Base-by-base conservation (phyloP, 1,140 invertebrate genomes). In the Lordiphosa mommai region DNA sequence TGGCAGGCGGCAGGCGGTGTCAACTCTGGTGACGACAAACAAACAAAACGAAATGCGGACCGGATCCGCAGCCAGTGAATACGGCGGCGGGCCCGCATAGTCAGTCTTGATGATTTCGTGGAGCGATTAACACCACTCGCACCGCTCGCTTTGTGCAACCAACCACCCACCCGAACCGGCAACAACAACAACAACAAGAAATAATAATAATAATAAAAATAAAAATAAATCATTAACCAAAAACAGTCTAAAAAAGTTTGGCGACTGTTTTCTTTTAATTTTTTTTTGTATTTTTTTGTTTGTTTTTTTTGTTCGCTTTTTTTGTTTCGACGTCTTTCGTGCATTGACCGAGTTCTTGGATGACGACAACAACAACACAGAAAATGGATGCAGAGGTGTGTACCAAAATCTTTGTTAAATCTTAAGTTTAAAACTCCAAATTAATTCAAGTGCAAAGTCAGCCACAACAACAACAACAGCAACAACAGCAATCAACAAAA, bases 31-130 rank as follows among this genome's bases (percentile, higher is more conserved):
- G 36, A 52, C 50, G 27, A 33, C 50, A 17, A 27, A 23, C 20
- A 23, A 23, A 23, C 20, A 23, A 23, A 23, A 23, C 20, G 46
- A 37, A 47, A 53, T 13, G 33, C 47, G 55, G 61, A 49, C 29
- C 41, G 37, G 29, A 23, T 10, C 48, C 23, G 29, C 43, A 16
- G 32, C 14, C 49, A 23, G 20, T 46, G 48, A 38, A 47, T 14
- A 50, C 16, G 40, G 40, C 43, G 20, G 43, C 55, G 23, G 36
- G 33, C 7, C 46, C 57, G 48, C 37, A 47, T 46, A 61, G 59
- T 86, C 76, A 86, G 82, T 86, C 76, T 86, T 82, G 58, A 77
- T 82, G 79, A 82, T 86, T 82, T 84, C 82, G 82, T 77, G 76
- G 66, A 84, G 84, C 84, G 82, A 86, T 86, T 82, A 86, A 82